phyloP scores from a whole-genome alignment of 2,888 invertebrate species.

The Tenthredo livida region DNA sequence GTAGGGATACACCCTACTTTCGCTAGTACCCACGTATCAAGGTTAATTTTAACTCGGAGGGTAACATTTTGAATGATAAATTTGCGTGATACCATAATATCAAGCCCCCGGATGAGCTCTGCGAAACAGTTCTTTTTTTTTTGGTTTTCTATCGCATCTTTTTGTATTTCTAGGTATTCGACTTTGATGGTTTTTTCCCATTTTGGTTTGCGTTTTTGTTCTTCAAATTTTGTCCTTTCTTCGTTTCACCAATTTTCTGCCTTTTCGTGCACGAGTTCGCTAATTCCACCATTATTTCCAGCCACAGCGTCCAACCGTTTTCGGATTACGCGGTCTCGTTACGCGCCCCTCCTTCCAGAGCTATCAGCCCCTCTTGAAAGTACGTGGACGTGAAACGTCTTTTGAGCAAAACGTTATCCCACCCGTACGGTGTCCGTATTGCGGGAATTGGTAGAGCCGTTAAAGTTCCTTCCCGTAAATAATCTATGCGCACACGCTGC shows the following conservation, averaged over 20 bases:
- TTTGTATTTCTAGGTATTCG: not conserved
- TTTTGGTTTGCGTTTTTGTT: not conserved
- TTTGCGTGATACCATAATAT: not conserved
- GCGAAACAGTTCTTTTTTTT: not conserved
- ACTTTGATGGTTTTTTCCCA: not conserved
- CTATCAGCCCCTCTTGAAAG: constrained; percentile 31
- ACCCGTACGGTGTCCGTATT: not conserved
- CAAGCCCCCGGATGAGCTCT: not conserved
- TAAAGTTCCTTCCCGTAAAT: constrained; percentile 34
- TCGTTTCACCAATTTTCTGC: not conserved
- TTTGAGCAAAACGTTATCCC: constrained; percentile 16
- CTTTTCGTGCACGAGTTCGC: constrained; percentile 36
- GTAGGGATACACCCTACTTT: not conserved
- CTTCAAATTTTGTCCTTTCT: not conserved
- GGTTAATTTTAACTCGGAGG: constrained; percentile 17
- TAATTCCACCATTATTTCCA: constrained; percentile 47
- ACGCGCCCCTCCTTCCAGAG: not conserved
- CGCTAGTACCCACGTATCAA: constrained; percentile 2
- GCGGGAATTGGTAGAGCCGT: constrained; percentile 20
- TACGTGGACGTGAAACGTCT: constrained; percentile 41
- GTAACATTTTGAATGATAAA: constrained; percentile 20
- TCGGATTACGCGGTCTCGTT: constrained; percentile 45
- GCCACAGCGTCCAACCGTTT: constrained; percentile 43
- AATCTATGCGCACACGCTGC: constrained; percentile 33
- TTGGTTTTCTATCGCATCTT: not conserved